Evolutionary conservation across 1,140 invertebrate genomes (phyloP), one percentile per base, ranked within the genome.

Genomic region (Formica exsecta): DNA sequence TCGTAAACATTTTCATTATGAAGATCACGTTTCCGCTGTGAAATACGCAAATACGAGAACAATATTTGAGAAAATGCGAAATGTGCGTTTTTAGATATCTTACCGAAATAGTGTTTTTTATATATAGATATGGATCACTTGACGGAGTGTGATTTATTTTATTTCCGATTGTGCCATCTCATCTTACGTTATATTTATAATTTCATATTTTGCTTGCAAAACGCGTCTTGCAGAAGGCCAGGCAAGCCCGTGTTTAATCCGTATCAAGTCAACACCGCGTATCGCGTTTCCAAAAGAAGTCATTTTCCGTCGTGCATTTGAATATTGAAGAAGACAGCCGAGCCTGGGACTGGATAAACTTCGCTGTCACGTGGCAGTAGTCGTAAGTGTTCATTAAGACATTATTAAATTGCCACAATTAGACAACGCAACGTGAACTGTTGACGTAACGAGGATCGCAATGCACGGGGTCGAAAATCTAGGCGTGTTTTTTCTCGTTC

Each of bases 341-440:
- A 51, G 16, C 22, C 38, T 64, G 19, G 13, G 1, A 51, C 48
- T 22, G 9, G 16, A 13, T 71, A 51, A 70, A 61, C 54, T 11
- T 51, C 48, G 68, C 84, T 51, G 71, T 87, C 89, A 90, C 71
- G 51, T 80, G 88, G 85, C 80, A 59, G 51, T 32, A 22, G 57
- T 73, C 74, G 66, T 59, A 85, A 71, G 86, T 66, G 71, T 86
- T 83, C 75, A 90, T 90, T 90, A 90, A 87, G 57, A 87, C 81
- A 81, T 90, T 90, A 90, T 90, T 90, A 87, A 90, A 89, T 90
- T 90, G 89, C 54, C 89, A 65, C 89, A 90, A 90, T 90, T 90
- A 90, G 85, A 87, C 88, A 89, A 87, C 85, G 89, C 75, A 61
- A 44, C 41, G 62, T 70, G 41, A 74, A 70, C 68, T 51, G 68